Percentiles rank a stretch among this genome's conserved stretches.
Conservation (phyloP, 1,140 invertebrate genomes). For the Caligus rogercresseyi region DNA sequence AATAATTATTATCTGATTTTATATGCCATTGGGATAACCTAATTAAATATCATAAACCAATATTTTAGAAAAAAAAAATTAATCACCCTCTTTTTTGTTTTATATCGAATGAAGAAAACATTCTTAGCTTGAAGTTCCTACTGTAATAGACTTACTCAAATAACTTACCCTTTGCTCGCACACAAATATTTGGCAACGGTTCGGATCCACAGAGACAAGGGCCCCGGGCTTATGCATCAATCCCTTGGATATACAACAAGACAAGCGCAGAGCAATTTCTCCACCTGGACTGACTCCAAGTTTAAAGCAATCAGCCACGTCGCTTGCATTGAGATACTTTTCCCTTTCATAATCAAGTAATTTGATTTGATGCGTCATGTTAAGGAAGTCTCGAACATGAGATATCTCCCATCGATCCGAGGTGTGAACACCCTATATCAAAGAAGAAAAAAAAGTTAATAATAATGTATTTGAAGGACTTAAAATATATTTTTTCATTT, state of each 20-base stretch:
- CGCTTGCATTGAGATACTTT: not conserved
- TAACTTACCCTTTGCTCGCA: not conserved
- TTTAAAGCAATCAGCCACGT: not conserved
- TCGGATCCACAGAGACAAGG: not conserved
- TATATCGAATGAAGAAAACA: too few relatives aligned
- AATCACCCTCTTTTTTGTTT: too few relatives aligned
- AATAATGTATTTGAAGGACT: too few relatives aligned
- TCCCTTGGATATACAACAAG: not conserved
- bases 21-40: too few relatives aligned
- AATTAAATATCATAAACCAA: too few relatives aligned
- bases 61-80: too few relatives aligned
- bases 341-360: not conserved
- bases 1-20: too few relatives aligned
- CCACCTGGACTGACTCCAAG: not conserved
- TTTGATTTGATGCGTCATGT: not conserved
- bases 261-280: not conserved
- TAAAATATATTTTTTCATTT: too few relatives aligned
- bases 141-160: too few relatives aligned
- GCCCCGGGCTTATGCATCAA: not conserved
- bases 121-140: too few relatives aligned
- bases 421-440: not conserved
- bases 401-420: not conserved
- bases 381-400: not conserved
- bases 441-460: too few relatives aligned
- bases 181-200: not conserved